Evolutionary conservation across 2,113 vertebrate genomes (phyloP).

Genomic region (Speoplatyrhinus poulsoni): DNA sequence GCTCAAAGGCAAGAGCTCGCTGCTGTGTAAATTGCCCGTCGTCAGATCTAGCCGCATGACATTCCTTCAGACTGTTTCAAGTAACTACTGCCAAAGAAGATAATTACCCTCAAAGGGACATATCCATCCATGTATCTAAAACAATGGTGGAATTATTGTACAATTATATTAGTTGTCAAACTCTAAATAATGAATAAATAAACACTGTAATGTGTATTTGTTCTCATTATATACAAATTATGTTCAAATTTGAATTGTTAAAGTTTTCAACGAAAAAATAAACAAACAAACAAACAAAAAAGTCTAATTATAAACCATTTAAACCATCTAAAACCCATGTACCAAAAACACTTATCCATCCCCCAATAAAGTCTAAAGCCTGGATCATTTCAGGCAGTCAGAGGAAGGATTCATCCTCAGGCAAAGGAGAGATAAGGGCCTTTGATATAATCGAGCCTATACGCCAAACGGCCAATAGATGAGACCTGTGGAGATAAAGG

Average conservation of each 20-base stretch:
- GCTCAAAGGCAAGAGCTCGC: slow-evolving; percentile 59
- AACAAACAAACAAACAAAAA: no score
- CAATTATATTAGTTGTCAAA: slow-evolving; percentile 29
- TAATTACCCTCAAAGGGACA: slow-evolving; percentile 49
- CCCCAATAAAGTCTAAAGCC: slow-evolving; percentile 32
- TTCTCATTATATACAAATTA: no score
- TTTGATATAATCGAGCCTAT: slow-evolving; percentile 70
- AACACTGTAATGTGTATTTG: background rate
- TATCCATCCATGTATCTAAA: slow-evolving; percentile 32
- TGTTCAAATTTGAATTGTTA: no score
- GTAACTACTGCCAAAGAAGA: slow-evolving; percentile 41
- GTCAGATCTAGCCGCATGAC: slow-evolving; percentile 57
- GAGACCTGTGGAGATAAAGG: slow-evolving; percentile 69
- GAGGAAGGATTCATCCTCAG: slow-evolving; percentile 57
- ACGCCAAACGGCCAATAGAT: slow-evolving; percentile 64
- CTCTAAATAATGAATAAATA: slow-evolving; percentile 8
- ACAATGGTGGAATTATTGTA: slow-evolving; percentile 25
- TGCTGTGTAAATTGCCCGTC: slow-evolving; percentile 61
- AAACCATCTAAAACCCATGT: slow-evolving; percentile 1
- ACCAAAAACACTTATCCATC: slow-evolving; percentile 19
- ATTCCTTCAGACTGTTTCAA: slow-evolving; percentile 61
- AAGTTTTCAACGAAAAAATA: no score
- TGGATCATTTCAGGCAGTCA: slow-evolving; percentile 26
- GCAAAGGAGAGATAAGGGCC: slow-evolving; percentile 62
- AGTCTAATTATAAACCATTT: background rate